Evolutionary conservation across 2,888 invertebrate genomes (phyloP), one percentile per base, ranked within the genome.

Genomic region (Sminthurinus aureus): DNA sequence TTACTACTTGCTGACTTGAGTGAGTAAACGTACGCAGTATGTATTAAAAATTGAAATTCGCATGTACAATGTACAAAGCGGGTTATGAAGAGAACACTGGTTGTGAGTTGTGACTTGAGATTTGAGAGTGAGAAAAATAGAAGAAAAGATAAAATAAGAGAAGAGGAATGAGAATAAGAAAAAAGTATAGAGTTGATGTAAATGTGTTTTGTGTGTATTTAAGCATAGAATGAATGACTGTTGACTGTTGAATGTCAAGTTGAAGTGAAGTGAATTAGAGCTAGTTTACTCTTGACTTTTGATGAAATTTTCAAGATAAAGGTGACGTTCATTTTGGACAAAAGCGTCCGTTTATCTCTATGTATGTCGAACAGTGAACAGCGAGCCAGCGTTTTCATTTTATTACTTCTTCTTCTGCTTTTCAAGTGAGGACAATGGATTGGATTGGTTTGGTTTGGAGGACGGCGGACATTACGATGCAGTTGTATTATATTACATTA

Each of bases 391-490:
- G 38, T 38, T 38, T 38, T 38, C 38, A 38, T 38, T 38, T 38
- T 38, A 38, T 38, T 38, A 38, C 38, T 38, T 38, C n/a, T 15
- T 64, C 64, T 64, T 64, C n/a, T 58, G 22, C 24, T 4, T 22
- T 76, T n/a, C 50, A 18, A 38, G 38, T 38, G 38, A 24, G 11
- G 9, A 79, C 67, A 79, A 79, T 79, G 79, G 79, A 50, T 79
- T 66, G n/a, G n/a, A n/a, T n/a, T n/a, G n/a, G n/a, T n/a, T n/a
- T n/a, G n/a, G n/a, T n/a, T n/a, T n/a, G 38, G 38, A 38, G 38
- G 6, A 38, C 38, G 38, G 79, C 79, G 69, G 79, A 79, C 79
- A 79, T 79, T 79, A 79, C 79, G 50, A 51, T 79, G 79, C 79
- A 79, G 22, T 79, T 79, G 69, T 79, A 79, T 79, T 79, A 79